Conservation (phyloP, 1,140 invertebrate genomes). For the Littorina saxatilis region DNA sequence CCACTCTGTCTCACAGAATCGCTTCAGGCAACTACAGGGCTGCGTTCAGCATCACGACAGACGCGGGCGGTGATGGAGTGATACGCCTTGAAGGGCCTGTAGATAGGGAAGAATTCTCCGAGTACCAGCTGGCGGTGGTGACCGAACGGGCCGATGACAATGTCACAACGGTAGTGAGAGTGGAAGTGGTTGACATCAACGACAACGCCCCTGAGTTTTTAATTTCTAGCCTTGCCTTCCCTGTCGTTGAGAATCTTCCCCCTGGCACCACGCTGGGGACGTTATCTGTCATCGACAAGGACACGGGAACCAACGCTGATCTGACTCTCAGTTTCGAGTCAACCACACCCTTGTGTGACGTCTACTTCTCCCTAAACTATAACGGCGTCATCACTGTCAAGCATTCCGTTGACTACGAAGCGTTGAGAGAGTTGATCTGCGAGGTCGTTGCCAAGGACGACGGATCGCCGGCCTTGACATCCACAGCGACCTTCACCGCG, state of each 20-base stretch:
- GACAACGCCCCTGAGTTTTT: background rate
- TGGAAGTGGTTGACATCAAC: background rate
- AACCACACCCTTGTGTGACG: background rate
- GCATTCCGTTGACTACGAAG: background rate
- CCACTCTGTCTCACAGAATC: background rate
- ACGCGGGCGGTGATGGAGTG: background rate
- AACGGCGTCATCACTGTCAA: background rate
- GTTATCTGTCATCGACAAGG: background rate
- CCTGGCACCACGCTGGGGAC: background rate
- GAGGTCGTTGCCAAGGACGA: constrained; percentile 18
- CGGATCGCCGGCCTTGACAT: background rate
- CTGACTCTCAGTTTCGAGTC: background rate
- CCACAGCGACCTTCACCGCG: constrained; percentile 34
- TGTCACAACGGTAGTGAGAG: background rate
- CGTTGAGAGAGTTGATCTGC: background rate
- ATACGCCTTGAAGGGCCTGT: background rate
- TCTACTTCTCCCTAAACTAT: background rate
- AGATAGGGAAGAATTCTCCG: background rate
- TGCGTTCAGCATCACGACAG: background rate
- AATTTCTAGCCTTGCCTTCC: background rate
- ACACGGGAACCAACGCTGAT: background rate
- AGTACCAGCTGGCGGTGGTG: constrained; percentile 8
- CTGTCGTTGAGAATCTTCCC: background rate
- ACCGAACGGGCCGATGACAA: background rate
- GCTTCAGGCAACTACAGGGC: background rate